Evolutionary conservation across 53 echinoderm and acorn worm genomes (phyloP).

Genomic region (Antedon mediterranea): DNA sequence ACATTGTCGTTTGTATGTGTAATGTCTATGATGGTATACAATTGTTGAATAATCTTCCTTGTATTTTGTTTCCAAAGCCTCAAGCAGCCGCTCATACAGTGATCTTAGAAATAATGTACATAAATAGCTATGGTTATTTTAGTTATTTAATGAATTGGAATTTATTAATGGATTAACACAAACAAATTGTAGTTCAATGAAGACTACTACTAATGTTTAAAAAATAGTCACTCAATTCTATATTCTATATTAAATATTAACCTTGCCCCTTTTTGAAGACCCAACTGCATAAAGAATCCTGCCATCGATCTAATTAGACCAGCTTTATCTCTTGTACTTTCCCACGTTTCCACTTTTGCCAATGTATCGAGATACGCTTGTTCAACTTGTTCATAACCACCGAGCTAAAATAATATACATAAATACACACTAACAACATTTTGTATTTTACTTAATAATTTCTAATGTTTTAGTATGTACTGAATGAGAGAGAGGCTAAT

Average conservation of each 20-base stretch:
- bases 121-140: too few relatives aligned
- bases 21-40: slow-evolving; percentile 54
- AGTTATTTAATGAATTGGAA: too few relatives aligned
- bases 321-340: slow-evolving; percentile 18
- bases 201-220: too few relatives aligned
- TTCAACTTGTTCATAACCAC: slow-evolving; percentile 78
- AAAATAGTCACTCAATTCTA: too few relatives aligned
- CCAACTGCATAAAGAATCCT: slow-evolving; percentile 73
- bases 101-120: slow-evolving; percentile 20
- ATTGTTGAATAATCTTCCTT: slow-evolving; percentile 37
- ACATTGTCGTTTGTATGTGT: slow-evolving; percentile 36
- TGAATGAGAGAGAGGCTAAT: too few relatives aligned
- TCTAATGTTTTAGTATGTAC: too few relatives aligned
- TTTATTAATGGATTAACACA: too few relatives aligned
- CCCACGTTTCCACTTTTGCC: slow-evolving; percentile 26
- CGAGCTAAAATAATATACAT: slow-evolving; percentile 25
- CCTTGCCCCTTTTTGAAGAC: slow-evolving; percentile 66
- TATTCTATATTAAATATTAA: too few relatives aligned
- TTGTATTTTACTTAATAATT: too few relatives aligned
- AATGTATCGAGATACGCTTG: slow-evolving; percentile 47
- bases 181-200: background rate
- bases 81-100: slow-evolving; percentile 35
- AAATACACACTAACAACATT: too few relatives aligned
- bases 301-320: slow-evolving; percentile 55
- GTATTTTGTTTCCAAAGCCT: slow-evolving; percentile 40